A percentile compares a stretch with the other conserved stretches of the same genome.
These are phyloP conservation scores for Musca vetustissima DNA, from an alignment of 1,140 invertebrate genomes.

Conservation along the genomic window DNA sequence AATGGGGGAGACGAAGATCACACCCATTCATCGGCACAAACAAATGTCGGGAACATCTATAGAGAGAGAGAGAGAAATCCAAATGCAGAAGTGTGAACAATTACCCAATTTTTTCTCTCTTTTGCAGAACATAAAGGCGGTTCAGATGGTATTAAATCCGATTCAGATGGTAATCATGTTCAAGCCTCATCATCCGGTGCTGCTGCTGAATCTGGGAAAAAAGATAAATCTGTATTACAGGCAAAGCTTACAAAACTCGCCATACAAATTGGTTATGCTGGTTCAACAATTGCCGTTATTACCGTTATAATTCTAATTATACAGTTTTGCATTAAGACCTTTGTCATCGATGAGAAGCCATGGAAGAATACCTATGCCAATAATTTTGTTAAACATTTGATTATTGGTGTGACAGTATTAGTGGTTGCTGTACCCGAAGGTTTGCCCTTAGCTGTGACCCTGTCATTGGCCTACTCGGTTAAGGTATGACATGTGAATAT, in stretches of 20 bases:
- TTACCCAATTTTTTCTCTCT: too few relatives aligned
- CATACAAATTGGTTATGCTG: conserved; percentile 96
- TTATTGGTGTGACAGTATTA: conserved; percentile 97
- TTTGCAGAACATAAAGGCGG: too few relatives aligned
- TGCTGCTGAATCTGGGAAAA: conserved; percentile 36
- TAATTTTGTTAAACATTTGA: conserved; percentile 90
- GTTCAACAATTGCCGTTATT: conserved; percentile 90
- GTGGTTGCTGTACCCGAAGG: conserved; percentile 98
- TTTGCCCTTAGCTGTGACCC: conserved; percentile 92
- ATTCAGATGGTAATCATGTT: conserved; percentile 60
- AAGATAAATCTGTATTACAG: conserved; percentile 73
- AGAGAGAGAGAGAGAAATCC: too few relatives aligned
- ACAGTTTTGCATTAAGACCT: conserved; percentile 74
- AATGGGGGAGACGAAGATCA: too few relatives aligned
- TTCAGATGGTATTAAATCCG: conserved; percentile 40
- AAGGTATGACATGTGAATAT: conserved; percentile 73
- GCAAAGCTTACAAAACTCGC: conserved; percentile 96
- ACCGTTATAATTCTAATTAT: conserved; percentile 93
- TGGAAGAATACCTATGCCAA: conserved; percentile 79
- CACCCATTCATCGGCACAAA: too few relatives aligned
- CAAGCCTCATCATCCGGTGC: conserved; percentile 29
- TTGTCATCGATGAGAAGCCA: conserved; percentile 63
- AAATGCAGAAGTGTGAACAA: too few relatives aligned
- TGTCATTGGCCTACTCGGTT: conserved; percentile 97
- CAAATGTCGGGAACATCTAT: too few relatives aligned